Evolutionary conservation across 1,140 invertebrate species (phyloP), one percentile per base, ranked within the genome.

Genomic region (Lordiphosa mommai): DNA sequence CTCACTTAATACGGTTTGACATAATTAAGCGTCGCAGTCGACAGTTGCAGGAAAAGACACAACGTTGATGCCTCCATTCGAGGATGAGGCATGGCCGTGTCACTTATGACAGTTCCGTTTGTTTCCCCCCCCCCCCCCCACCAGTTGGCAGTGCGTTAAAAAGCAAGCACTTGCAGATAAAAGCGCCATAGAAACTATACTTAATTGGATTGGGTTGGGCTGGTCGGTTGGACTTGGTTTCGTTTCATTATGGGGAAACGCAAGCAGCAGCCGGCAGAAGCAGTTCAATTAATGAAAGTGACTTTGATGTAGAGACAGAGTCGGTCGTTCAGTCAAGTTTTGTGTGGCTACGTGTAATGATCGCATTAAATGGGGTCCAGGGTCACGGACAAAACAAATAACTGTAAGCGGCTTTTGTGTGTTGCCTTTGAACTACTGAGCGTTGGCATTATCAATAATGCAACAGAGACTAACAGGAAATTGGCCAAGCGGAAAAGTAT

Each of bases 261-360:
- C 50, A 27, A 33, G 2, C 27, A 6, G 9, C 4, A 4, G 51
- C 9, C 43, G 12, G 20, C 37, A 41, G 17, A 27, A 44, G 37
- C 50, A 43, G 50, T 71, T 71, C 67, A 70, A 70, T 70, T 71
- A 71, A 61, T 63, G 58, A 56, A 69, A 61, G 34, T 29, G 57
- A 69, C 66, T 70, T 70, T 70, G 66, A 70, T 70, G 66, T 69
- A 14, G 32, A 16, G 36, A 34, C 33, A 41, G 16, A 41, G 16
- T 23, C 4, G 20, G 20, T 23, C 20, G 20, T 23, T 23, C 20
- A 59, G 33, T 44, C 63, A 57, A 66, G 48, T 69, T 56, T 29
- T 69, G 61, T 56, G 23, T 17, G 38, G 34, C 44, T 60, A 61
- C 65, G 66, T 70, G 66, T 70, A 70, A 70, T 70, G 65, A 70